phyloP scores from a whole-genome alignment of 35 echinoderm and acorn worm species.

The Chiridota heheva region DNA sequence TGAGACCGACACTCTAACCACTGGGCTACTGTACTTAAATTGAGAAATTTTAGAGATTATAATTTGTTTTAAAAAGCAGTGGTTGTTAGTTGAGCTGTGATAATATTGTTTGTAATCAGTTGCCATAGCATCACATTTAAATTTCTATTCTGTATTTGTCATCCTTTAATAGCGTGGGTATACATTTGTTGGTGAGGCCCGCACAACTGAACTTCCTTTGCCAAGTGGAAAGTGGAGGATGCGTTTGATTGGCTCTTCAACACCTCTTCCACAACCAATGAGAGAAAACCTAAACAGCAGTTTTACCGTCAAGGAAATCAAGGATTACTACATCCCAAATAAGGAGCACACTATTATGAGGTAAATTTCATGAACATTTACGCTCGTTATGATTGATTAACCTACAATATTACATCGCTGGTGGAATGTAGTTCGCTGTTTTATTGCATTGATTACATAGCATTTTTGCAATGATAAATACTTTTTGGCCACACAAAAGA shows the following conservation, averaged over 20 bases:
- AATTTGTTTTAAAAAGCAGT: too few relatives aligned
- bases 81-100: too few relatives aligned
- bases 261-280: constrained; percentile 69
- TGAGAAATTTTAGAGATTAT: too few relatives aligned
- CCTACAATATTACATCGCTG: too few relatives aligned
- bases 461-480: too few relatives aligned
- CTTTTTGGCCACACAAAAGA: too few relatives aligned
- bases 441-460: too few relatives aligned
- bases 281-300: constrained; percentile 85
- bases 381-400: not conserved
- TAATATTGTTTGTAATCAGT: not conserved
- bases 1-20: too few relatives aligned
- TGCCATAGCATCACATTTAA: not conserved
- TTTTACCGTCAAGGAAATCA: constrained; percentile 88
- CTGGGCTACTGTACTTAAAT: too few relatives aligned
- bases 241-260: constrained; percentile 83
- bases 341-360: constrained; percentile 85
- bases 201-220: constrained; percentile 81
- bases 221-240: constrained; percentile 89
- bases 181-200: constrained; percentile 92
- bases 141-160: constrained; percentile 5
- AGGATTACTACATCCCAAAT: constrained; percentile 94
- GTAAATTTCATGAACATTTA: constrained; percentile 47
- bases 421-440: too few relatives aligned
- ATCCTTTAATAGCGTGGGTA: constrained; percentile 76